Base-by-base conservation (phyloP, 1,140 invertebrate genomes). In the Drosophila kohkoa region DNA sequence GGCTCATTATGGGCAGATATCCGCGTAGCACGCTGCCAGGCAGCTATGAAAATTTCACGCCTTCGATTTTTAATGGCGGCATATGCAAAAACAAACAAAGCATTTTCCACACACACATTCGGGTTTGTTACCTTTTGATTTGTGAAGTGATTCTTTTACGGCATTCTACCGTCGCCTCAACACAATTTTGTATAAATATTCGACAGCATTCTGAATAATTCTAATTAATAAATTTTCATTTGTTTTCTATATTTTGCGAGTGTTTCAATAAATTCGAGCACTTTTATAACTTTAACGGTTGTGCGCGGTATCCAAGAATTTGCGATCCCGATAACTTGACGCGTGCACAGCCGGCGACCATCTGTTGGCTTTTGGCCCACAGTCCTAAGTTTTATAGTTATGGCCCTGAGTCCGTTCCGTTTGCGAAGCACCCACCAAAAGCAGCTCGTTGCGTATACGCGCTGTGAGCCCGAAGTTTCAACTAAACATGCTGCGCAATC, bases 311-410 rank as follows among this genome's bases (percentile, higher is more conserved):
- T 67, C 55, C n/a, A 52, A 64, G 68, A 75, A 79, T 76, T 78
- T 25, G 8, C 52, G 59, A 72, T 75, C 60, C 70, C 77, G 85
- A 88, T 88, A 90, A 85, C 85, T 82, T 62, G 68, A 72, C 86
- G 69, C 78, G 69, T 67, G 54, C 57, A 89, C 85, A 81, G 81
- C 80, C 86, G 72, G 86, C 86, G 85, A 89, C 85, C 85, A 89
- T 89, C 85, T 89, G 85, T 89, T 89, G 86, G 81, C 68, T 90
- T 89, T 89, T 46, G 45, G 45, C 38, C 32, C 45, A 69, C 68
- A 73, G 67, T 62, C 63, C 68, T 72, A 60, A 68, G 75, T 89
- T 88, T 76, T 80, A 85, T 85, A 88, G 68, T 49, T 46, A 63
- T 60, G 62, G 43, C 65, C 77, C 64, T 46, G 13, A 25, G 32